Conservation (phyloP, 2,888 invertebrate genomes). For the Agrochola lota region DNA sequence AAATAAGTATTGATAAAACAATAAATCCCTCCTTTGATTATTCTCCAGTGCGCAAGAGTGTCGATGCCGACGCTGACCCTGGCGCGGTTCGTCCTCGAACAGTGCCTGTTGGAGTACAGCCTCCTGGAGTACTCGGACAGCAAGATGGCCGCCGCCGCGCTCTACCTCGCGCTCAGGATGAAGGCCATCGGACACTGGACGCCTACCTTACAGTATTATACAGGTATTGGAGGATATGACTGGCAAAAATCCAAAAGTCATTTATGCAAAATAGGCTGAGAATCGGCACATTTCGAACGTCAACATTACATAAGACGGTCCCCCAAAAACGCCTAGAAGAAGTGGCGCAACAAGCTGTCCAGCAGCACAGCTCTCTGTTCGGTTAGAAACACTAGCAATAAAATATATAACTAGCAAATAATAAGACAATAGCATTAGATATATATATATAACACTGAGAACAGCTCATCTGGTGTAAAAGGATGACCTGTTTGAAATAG, state of each 20-base stretch:
- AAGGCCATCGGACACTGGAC: constrained; percentile 94
- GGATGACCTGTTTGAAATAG: not conserved
- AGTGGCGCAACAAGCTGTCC: too few species aligned
- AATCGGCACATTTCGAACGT: too few species aligned
- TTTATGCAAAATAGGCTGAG: too few species aligned
- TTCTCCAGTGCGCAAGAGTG: constrained; percentile 93
- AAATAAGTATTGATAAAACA: not conserved
- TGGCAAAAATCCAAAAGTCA: too few species aligned
- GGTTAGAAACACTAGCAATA: too few species aligned
- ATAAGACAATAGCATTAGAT: not conserved
- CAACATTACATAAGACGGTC: too few species aligned
- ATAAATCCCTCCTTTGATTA: not conserved
- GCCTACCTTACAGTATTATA: constrained; percentile 94
- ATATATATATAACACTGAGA: not conserved
- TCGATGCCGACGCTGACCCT: constrained; percentile 98
- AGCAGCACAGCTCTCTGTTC: too few species aligned
- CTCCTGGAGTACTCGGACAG: constrained; percentile 95
- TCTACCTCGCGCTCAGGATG: constrained; percentile 97
- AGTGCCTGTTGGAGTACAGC: constrained; percentile 97
- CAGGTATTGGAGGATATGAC: constrained; percentile 85
- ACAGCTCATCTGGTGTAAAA: not conserved
- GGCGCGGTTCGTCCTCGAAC: constrained; percentile 98
- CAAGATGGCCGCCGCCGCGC: constrained; percentile 96
- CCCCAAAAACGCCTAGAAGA: too few species aligned
- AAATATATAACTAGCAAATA: too few species aligned